Percentiles rank a stretch among this genome's conserved stretches.
phyloP scores from a whole-genome alignment of 2,113 vertebrate species.

The Chloropsis cyanopogon region DNA sequence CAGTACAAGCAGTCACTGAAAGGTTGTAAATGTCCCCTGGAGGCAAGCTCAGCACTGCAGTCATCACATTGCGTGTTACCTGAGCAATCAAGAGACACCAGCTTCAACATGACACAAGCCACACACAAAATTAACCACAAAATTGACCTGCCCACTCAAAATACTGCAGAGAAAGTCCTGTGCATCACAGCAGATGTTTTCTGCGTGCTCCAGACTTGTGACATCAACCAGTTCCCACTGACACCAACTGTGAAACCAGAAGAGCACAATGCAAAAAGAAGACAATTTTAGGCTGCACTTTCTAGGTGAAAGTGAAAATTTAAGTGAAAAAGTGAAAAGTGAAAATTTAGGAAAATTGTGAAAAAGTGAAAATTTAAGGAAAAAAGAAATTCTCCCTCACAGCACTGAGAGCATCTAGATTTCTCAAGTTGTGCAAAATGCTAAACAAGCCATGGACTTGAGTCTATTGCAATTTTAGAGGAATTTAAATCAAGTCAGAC shows the following conservation, averaged over 20 bases:
- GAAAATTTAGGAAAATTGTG: not conserved
- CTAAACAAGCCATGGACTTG: not conserved
- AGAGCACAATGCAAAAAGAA: not conserved
- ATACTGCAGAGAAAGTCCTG: not conserved
- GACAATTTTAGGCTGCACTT: not conserved
- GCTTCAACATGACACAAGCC: not conserved
- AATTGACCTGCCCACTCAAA: not conserved
- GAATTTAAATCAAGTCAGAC: not conserved
- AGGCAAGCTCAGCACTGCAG: constrained; percentile 84
- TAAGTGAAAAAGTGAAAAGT: not conserved
- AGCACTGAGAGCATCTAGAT: not conserved
- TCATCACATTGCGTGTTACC: constrained; percentile 90
- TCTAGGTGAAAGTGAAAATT: not conserved
- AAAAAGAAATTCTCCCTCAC: not conserved
- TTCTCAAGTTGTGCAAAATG: not conserved
- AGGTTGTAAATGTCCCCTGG: constrained; percentile 96
- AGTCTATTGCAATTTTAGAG: not conserved
- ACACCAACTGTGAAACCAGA: not conserved
- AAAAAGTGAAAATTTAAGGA: not conserved
- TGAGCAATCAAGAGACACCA: constrained; percentile 26
- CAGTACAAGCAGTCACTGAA: constrained; percentile 91
- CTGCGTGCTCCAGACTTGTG: not conserved
- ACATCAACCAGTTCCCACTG: not conserved
- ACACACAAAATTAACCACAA: not conserved
- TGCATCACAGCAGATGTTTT: not conserved